Base-by-base conservation (phyloP, 2,888 invertebrate species). In the Pandemis corylana region DNA sequence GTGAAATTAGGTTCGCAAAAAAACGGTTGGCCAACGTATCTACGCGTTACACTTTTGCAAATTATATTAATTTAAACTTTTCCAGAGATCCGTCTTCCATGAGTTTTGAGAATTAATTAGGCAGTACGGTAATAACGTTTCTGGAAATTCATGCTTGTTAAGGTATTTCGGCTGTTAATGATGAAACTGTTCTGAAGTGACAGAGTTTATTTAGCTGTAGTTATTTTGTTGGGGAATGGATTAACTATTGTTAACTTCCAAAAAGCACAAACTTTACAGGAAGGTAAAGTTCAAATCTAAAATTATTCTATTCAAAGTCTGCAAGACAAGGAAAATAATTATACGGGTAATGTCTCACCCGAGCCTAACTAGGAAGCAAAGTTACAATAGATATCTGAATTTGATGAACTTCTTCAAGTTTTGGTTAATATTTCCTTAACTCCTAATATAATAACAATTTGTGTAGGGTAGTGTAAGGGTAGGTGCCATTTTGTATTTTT, bases 101-200 rank as follows among this genome's bases (percentile, higher is more conserved):
- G 71, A 72, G 68, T 68, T 68, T 28, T 51, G 62, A 28, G 36
- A 68, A 72, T 72, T 63, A 72, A 68, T 72, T 68, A 68, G 53
- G 13, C 15, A 67, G 67, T 53, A 41, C 53, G 15, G 7, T 67
- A 12, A 53, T 53, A 67, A 53, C n/a, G 53, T 53, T 53, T 67
- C 51, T 53, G 41, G 12, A 53, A 67, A 67, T 67, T 67, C 15
- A 53, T 41, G 41, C 51, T 67, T 41, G 51, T 65, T 36, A 67
- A 67, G 46, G 59, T 59, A 59, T 71, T 28, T 9, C 6, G 53
- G 46, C 65, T 71, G 56, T 36, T 49, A 41, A 66, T 49, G 49
- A 65, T 28, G 49, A 65, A 28, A 49, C 13, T 65, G n/a, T 65
- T 36, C 65, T n/a, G n/a, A 65, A 49, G 46, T 65, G 28, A 1